A percentile compares a stretch with the other conserved stretches of the same genome.
Conservation (phyloP, 1,140 invertebrate genomes). For the Drosophila kikkawai region DNA sequence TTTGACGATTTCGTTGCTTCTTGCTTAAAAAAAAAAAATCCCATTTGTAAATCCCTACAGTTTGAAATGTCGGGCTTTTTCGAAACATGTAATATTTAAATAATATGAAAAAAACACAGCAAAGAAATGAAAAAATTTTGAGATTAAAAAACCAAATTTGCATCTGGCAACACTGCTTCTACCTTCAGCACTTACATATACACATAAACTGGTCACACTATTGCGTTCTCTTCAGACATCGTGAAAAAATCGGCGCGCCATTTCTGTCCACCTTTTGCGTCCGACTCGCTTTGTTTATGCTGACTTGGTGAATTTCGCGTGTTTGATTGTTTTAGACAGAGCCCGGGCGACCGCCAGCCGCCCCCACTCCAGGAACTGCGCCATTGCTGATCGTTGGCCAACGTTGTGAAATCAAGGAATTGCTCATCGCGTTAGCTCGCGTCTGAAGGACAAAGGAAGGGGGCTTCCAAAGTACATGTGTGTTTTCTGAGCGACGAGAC, state of each 20-base stretch:
- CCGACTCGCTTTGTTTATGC: slow-evolving; percentile 22
- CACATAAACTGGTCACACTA: slow-evolving; percentile 15
- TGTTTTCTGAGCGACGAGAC: slow-evolving; percentile 12
- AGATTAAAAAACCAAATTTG: too few relatives aligned
- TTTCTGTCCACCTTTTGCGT: slow-evolving; percentile 42
- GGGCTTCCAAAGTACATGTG: slow-evolving; percentile 11
- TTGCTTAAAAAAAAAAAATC: too few relatives aligned
- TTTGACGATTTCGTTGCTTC: too few relatives aligned
- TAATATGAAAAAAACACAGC: too few relatives aligned
- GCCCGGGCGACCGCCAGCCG: slow-evolving; percentile 6
- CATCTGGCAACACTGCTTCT: neutral
- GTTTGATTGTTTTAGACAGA: slow-evolving; percentile 16
- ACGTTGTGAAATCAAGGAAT: slow-evolving; percentile 39
- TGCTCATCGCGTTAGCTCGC: slow-evolving; percentile 13
- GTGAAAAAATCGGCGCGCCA: slow-evolving; percentile 54
- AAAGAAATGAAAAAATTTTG: too few relatives aligned
- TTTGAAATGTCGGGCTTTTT: too few relatives aligned
- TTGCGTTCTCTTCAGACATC: slow-evolving; percentile 17
- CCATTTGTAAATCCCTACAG: too few relatives aligned
- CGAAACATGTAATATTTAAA: too few relatives aligned
- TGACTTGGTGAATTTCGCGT: slow-evolving; percentile 17
- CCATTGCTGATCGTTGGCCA: slow-evolving; percentile 1
- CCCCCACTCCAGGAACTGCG: neutral
- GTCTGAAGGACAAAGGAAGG: slow-evolving; percentile 19
- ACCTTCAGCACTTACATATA: neutral